These are phyloP conservation scores for Distichodus sexfasciatus DNA, from an alignment of 2,797 vertebrate genomes.

Conservation along the genomic window DNA sequence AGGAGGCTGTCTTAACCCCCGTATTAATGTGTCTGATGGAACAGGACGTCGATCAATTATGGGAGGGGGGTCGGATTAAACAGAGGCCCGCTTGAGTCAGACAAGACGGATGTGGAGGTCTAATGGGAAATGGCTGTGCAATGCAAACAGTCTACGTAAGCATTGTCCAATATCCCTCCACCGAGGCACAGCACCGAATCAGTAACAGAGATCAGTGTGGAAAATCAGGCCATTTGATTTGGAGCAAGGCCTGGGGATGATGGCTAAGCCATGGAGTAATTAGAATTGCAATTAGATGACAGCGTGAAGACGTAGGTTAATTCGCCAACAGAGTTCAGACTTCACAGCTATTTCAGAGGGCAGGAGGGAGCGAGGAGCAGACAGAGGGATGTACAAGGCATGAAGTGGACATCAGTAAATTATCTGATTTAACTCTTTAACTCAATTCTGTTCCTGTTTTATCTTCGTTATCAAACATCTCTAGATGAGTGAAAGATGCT, in stretches of 20 bases:
- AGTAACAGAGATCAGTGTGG: slow-evolving; percentile 50
- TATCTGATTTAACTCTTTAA: background rate
- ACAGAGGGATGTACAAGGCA: background rate
- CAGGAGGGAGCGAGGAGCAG: background rate
- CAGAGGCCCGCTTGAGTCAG: slow-evolving; percentile 10
- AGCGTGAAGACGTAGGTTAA: slow-evolving; percentile 21
- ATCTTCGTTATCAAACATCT: no score
- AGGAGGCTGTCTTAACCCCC: slow-evolving; percentile 49
- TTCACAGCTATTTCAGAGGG: slow-evolving; percentile 15
- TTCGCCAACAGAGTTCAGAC: slow-evolving; percentile 5
- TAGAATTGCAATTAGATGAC: slow-evolving; percentile 52
- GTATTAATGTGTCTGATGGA: background rate
- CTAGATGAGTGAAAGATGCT: no score
- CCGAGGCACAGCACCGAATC: slow-evolving; percentile 23
- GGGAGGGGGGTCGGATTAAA: slow-evolving; percentile 2
- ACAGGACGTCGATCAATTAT: slow-evolving; percentile 17
- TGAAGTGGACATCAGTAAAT: no score
- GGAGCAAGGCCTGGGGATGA: slow-evolving; percentile 28
- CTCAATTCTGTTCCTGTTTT: background rate
- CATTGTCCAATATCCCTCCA: slow-evolving; percentile 25
- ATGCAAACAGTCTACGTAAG: slow-evolving; percentile 45
- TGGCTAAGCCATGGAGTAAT: slow-evolving; percentile 44
- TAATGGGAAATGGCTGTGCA: slow-evolving; percentile 29
- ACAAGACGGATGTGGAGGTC: slow-evolving; percentile 5
- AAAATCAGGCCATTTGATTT: slow-evolving; percentile 39